These are phyloP conservation scores for Bostrychus sinensis DNA, from an alignment of 2,113 vertebrate genomes.

Conservation along the genomic window DNA sequence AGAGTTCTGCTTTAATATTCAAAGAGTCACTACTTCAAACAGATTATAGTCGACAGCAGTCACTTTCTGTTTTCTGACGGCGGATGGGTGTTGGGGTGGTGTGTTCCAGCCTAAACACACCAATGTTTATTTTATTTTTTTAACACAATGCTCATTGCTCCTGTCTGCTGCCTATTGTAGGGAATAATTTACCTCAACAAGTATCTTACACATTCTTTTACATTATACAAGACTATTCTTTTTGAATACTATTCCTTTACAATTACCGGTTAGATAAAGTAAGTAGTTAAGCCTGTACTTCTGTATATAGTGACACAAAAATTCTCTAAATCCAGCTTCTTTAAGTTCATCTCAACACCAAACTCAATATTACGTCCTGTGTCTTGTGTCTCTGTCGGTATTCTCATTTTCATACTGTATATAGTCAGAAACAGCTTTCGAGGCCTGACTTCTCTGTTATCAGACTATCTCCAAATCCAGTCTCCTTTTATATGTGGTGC, in stretches of 20 bases:
- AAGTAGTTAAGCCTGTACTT: no score
- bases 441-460: neutral
- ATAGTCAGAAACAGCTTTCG: conserved; percentile 27
- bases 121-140: no score
- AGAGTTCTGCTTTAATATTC: no score
- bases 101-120: no score
- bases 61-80: no score
- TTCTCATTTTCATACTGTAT: conserved; percentile 35
- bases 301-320: neutral
- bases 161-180: no score
- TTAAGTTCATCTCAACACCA: conserved; percentile 5
- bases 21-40: no score
- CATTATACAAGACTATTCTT: neutral
- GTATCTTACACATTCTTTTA: no score
- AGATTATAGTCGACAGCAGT: no score
- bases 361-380: conserved; percentile 32
- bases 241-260: neutral
- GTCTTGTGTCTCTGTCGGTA: neutral
- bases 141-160: no score
- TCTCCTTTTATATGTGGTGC: neutral
- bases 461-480: neutral
- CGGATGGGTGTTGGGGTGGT: no score
- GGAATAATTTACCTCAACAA: no score
- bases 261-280: neutral
- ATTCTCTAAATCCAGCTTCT: neutral